Evolutionary conservation across 1,140 invertebrate species (phyloP).

Genomic region (Gryllus bimaculatus): DNA sequence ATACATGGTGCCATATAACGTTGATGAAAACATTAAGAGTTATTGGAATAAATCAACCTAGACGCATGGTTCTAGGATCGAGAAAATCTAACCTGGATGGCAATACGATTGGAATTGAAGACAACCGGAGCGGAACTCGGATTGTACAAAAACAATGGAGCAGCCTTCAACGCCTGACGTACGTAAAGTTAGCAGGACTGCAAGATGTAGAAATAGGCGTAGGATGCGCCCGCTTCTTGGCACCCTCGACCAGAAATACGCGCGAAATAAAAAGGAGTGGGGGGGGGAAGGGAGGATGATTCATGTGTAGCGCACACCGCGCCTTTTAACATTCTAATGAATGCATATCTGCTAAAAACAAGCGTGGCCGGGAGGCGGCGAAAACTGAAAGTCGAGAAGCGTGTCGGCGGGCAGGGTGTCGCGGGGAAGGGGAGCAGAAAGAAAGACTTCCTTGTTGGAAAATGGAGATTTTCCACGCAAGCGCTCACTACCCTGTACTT

Average conservation of each 20-base stretch:
- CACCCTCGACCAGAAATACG: background rate
- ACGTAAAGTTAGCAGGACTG: too few species aligned
- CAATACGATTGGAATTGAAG: too few species aligned
- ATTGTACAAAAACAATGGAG: too few species aligned
- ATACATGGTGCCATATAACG: too few species aligned
- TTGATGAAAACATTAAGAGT: too few species aligned
- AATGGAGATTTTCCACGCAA: conserved; percentile 4
- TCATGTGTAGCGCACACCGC: background rate
- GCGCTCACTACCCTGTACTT: conserved; percentile 2
- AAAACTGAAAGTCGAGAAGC: conserved; percentile 4
- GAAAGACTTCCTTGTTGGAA: conserved; percentile 4
- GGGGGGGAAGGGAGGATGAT: background rate
- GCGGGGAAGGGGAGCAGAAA: background rate
- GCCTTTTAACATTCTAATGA: conserved; percentile 1
- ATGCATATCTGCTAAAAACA: conserved; percentile 5
- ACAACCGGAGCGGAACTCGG: too few species aligned
- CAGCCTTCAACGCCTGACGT: too few species aligned
- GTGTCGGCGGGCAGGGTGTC: background rate
- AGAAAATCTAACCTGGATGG: too few species aligned
- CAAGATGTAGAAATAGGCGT: too few species aligned
- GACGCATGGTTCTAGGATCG: too few species aligned
- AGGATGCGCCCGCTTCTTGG: too few species aligned
- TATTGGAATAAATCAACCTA: too few species aligned
- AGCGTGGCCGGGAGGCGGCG: background rate
- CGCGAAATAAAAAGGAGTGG: background rate